A percentile compares a stretch with the other conserved stretches of the same genome.
Evolutionary conservation across 2,888 invertebrate genomes (phyloP).

Genomic region (Melinopterus prodromus): DNA sequence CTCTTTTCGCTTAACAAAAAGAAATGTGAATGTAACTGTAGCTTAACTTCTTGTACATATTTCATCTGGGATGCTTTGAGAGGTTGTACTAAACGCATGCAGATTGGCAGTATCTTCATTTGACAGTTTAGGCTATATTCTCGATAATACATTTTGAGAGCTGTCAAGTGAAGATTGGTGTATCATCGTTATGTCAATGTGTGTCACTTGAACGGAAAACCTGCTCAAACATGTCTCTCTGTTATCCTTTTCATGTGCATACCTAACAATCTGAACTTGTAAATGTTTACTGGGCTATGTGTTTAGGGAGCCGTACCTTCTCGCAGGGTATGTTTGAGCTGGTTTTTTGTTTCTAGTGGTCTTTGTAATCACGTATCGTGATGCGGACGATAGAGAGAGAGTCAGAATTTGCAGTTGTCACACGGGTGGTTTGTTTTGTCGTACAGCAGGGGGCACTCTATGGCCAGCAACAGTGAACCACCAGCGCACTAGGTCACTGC

Average conservation of each 20-base stretch:
- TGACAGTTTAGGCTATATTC: not conserved
- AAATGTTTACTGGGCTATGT: not conserved
- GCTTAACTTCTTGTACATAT: not conserved
- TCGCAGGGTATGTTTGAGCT: not conserved
- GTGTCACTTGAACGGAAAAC: not conserved
- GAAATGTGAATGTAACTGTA: not conserved
- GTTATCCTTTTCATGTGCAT: not conserved
- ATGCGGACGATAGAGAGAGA: not conserved
- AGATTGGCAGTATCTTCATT: not conserved
- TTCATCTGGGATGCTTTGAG: not conserved
- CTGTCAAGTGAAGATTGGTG: not conserved
- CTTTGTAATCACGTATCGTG: not conserved
- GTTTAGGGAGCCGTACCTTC: not conserved
- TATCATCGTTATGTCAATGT: not conserved
- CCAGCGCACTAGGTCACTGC: constrained; percentile 76
- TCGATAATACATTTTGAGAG: not conserved
- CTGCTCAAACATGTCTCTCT: not conserved
- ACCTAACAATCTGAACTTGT: not conserved
- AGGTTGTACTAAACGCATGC: not conserved
- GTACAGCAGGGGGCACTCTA: constrained; percentile 53
- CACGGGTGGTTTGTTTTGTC: constrained; percentile 45
- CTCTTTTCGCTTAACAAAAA: not conserved
- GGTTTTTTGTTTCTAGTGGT: not conserved
- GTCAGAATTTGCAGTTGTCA: not conserved
- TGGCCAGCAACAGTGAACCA: constrained; percentile 61